Percentiles rank a stretch among this genome's conserved stretches.
These are phyloP conservation scores for Merops nubicus DNA, from an alignment of 2,113 vertebrate species.

Conservation along the genomic window DNA sequence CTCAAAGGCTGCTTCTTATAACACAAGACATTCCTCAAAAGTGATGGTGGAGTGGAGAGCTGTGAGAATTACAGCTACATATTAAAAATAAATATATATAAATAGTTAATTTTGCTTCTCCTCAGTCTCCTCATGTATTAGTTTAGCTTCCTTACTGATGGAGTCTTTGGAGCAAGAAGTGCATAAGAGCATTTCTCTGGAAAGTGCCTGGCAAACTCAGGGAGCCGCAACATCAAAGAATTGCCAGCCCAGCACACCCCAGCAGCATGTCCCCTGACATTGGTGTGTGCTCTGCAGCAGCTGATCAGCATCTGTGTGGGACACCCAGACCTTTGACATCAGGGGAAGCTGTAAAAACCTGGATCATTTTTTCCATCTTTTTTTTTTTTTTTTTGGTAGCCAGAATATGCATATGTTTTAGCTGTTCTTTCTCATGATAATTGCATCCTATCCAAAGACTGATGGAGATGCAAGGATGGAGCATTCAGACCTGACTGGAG, in stretches of 20 bases:
- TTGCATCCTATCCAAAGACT: neutral
- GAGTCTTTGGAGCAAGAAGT: neutral
- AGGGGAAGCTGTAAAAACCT: neutral
- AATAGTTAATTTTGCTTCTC: neutral
- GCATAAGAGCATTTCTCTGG: neutral
- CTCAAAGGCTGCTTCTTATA: neutral
- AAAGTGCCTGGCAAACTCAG: neutral
- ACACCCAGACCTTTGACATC: neutral
- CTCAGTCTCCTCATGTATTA: neutral
- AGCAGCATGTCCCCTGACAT: neutral
- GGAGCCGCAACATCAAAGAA: accelerated
- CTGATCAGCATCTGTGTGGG: neutral
- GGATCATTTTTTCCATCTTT: neutral
- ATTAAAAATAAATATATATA: neutral
- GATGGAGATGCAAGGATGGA: neutral
- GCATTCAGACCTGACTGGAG: neutral
- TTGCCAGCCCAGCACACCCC: neutral
- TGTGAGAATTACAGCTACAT: neutral
- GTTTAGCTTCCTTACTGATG: neutral
- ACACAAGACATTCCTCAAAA: neutral
- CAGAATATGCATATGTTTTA: neutral
- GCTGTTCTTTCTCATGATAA: neutral
- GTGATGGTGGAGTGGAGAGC: neutral
- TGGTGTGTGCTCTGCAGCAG: neutral
- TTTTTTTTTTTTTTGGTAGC: too few relatives aligned